These are phyloP conservation scores for Micrasema longulum DNA, from an alignment of 1,140 invertebrate species.

Conservation along the genomic window DNA sequence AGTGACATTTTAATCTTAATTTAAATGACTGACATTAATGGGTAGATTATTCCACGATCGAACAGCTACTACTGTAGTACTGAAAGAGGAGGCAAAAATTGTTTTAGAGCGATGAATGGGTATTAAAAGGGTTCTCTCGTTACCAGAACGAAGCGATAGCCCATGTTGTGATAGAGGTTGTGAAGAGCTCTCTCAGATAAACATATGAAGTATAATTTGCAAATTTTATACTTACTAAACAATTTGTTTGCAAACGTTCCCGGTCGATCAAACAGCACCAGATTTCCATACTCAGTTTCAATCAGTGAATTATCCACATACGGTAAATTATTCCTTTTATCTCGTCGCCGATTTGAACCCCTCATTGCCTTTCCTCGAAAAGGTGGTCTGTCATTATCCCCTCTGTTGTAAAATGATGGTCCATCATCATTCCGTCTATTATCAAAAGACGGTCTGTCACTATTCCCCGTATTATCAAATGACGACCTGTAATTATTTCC, in stretches of 20 bases:
- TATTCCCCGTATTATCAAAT: no score
- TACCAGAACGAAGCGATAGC: no score
- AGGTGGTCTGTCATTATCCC: neutral
- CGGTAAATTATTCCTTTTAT: neutral
- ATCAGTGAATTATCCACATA: neutral
- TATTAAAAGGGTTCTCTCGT: no score
- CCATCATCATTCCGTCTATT: neutral
- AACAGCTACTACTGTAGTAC: no score
- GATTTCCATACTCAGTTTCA: slow-evolving; percentile 28
- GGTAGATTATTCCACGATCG: no score
- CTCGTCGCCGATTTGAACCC: neutral
- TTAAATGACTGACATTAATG: no score
- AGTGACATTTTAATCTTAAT: no score
- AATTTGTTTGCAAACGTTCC: neutral
- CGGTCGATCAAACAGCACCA: slow-evolving; percentile 40
- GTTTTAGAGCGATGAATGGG: neutral
- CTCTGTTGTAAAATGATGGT: neutral
- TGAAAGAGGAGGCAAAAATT: no score
- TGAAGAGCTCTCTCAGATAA: no score
- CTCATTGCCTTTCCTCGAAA: neutral
- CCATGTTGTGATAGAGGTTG: no score
- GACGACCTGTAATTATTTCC: no score
- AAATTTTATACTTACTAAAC: slow-evolving; percentile 29
- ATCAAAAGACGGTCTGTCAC: slow-evolving; percentile 5
- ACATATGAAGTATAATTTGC: neutral